These are phyloP conservation scores for Microtus montanus DNA, from an alignment of 2,113 vertebrate genomes.

Conservation along the genomic window DNA sequence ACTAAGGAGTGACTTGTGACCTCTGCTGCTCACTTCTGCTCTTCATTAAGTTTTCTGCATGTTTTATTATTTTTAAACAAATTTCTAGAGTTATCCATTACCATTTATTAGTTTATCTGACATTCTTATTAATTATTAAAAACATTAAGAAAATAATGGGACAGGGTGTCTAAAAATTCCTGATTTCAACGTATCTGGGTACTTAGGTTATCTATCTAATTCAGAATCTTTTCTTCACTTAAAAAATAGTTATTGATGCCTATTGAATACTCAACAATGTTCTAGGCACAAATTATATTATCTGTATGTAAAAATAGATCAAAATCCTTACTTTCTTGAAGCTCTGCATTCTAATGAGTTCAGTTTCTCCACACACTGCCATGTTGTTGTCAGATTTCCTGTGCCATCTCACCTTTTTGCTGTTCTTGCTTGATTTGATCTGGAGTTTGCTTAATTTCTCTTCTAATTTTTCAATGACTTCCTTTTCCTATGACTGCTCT, in stretches of 20 bases:
- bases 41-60: neutral
- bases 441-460: neutral
- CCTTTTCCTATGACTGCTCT: neutral
- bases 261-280: neutral
- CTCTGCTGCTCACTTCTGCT: neutral
- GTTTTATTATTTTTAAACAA: slow-evolving; percentile 1
- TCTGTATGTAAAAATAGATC: neutral
- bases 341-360: neutral
- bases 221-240: slow-evolving; percentile 14
- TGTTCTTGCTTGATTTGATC: neutral
- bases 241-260: neutral
- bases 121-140: neutral
- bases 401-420: neutral
- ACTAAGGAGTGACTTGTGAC: neutral
- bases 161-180: neutral
- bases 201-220: neutral
- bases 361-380: neutral
- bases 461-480: neutral
- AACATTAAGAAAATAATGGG: neutral
- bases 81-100: neutral
- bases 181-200: neutral
- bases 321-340: neutral
- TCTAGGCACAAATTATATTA: neutral
- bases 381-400: neutral
- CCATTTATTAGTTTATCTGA: neutral